Percentiles rank a stretch among this genome's conserved stretches.
phyloP scores from a whole-genome alignment of 2,113 vertebrate genomes.

The Leucosticte australis region DNA sequence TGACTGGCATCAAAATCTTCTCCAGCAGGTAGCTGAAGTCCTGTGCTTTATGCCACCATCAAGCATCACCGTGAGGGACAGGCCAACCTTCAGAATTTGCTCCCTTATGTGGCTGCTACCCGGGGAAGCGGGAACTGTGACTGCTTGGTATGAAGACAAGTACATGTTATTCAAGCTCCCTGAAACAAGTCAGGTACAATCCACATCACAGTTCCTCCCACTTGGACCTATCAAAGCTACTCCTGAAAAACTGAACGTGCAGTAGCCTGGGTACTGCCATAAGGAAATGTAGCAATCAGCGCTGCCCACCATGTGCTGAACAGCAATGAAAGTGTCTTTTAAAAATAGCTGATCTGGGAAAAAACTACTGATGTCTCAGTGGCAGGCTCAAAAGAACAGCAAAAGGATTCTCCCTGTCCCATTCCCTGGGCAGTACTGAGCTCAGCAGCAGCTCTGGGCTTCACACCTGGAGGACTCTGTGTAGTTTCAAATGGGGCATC shows the following conservation, averaged over 20 bases:
- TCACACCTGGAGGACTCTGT: background rate
- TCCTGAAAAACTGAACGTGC: background rate
- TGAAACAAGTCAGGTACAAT: background rate
- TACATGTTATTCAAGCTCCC: background rate
- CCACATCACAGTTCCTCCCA: background rate
- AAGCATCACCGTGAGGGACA: accelerated
- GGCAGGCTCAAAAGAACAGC: background rate
- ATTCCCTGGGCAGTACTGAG: background rate
- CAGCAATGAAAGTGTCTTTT: background rate
- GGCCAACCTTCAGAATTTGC: background rate
- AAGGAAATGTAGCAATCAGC: background rate
- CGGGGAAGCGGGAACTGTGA: background rate
- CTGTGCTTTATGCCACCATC: background rate
- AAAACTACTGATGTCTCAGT: background rate
- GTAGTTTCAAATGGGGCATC: background rate
- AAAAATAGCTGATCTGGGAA: background rate
- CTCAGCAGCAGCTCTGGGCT: background rate
- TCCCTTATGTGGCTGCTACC: background rate
- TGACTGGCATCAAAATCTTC: background rate
- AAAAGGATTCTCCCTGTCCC: background rate
- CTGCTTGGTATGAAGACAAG: background rate
- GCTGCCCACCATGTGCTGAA: background rate
- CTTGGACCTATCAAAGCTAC: background rate
- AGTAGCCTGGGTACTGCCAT: background rate
- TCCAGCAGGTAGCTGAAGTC: background rate